Evolutionary conservation across 2,113 vertebrate species (phyloP).

Genomic region (Prolemur simus): DNA sequence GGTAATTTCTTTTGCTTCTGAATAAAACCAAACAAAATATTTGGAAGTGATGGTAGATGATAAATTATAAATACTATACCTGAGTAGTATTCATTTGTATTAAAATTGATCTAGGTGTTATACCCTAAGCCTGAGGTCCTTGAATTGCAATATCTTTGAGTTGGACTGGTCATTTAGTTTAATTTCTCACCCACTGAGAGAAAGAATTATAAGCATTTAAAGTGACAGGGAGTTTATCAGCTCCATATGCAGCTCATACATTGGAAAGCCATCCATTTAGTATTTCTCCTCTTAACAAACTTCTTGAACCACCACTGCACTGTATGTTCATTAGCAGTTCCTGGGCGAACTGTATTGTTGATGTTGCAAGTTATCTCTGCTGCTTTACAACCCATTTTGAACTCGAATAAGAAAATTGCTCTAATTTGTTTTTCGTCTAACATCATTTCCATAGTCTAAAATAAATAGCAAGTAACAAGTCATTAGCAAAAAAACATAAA

Average conservation of each 20-base stretch:
- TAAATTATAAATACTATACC: background rate
- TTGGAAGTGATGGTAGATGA: background rate
- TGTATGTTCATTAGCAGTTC: too few species aligned
- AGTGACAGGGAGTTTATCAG: background rate
- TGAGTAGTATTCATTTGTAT: background rate
- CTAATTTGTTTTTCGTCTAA: too few species aligned
- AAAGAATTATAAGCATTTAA: slow-evolving; percentile 28
- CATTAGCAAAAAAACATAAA: too few species aligned
- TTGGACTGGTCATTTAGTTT: background rate
- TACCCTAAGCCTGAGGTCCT: background rate
- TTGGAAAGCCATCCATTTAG: background rate
- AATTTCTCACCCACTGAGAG: background rate
- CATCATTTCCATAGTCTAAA: too few species aligned
- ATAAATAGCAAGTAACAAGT: too few species aligned
- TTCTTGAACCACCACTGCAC: too few species aligned
- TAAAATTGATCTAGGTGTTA: slow-evolving; percentile 14
- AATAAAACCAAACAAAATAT: slow-evolving; percentile 39
- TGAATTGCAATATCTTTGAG: background rate
- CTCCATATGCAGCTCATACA: background rate
- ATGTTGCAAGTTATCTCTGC: too few species aligned
- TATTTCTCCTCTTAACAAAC: background rate
- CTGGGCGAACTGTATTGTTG: too few species aligned
- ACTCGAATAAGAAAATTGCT: too few species aligned
- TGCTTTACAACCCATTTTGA: too few species aligned
- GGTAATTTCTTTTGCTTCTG: background rate